Evolutionary conservation across 2,797 vertebrate species (phyloP), one percentile per base, ranked within the genome.

Genomic region (Lacerta bilineata): DNA sequence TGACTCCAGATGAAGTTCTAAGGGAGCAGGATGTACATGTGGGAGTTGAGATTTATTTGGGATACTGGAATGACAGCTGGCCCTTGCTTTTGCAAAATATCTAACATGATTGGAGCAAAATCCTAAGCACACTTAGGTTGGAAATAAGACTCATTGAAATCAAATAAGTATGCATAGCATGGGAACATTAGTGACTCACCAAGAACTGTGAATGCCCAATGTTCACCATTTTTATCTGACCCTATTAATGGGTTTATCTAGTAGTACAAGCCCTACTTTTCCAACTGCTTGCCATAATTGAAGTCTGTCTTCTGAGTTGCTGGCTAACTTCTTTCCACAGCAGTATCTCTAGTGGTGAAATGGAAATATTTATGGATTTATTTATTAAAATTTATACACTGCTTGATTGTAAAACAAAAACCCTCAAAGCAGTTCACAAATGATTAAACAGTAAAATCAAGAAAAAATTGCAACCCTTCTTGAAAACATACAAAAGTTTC

Each of bases 1-100:
- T 55, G 71, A 39, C 20, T 11, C 29, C 33, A 39, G 36, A 13
- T 29, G 20, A 59, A 20, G 27, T 1, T 0, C 0, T 0, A 69
- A 0, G 1, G 71, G 88, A 69, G 39, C n/a, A 68, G 39, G 69
- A 27, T 81, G 27, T 83, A 43, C n/a, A 3, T 66, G 59, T 76
- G 69, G 39, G 39, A 76, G 41, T 50, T 66, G 39, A 82, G 79
- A 66, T n/a, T 75, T 61, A 33, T 10, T 72, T 36, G 18, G 75
- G 61, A 61, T 27, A 61, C 29, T 25, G 33, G 55, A 74, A 80
- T 27, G 25, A 80, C 50, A 46, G 29, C 39, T 33, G 50, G 18
- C 33, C 55, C 39, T 88, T 83, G 5, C 9, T 61, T 79, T 50
- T 10, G 25, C 39, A 76, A 76, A 59, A n/a, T 59, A 75, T 61